A percentile compares a stretch with the other conserved stretches of the same genome.
Conservation (phyloP, 2,888 invertebrate genomes). For the Kryphioiulus occultus region DNA sequence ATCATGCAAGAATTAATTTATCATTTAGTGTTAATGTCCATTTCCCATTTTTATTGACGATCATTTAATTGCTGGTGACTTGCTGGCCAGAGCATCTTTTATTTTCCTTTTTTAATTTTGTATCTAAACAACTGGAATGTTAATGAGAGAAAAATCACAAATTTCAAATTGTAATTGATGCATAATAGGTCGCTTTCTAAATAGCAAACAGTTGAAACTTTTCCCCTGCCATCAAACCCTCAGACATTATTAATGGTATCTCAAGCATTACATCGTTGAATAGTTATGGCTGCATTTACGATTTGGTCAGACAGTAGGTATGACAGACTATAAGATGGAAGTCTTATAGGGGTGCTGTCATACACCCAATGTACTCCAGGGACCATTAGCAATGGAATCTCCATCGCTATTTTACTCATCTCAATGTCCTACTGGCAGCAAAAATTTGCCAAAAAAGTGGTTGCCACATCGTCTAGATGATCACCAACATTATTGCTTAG, state of each 20-base stretch:
- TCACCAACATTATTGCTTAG: too few species aligned
- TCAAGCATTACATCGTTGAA: background rate
- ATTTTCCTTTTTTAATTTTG: too few species aligned
- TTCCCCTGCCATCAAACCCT: background rate
- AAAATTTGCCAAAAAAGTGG: too few species aligned
- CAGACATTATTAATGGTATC: background rate
- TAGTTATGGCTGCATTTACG: background rate
- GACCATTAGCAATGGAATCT: background rate
- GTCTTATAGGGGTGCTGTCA: background rate
- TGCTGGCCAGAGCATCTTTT: background rate
- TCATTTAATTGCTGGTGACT: background rate
- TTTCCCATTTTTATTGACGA: background rate
- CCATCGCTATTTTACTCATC: too few species aligned
- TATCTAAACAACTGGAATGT: too few species aligned
- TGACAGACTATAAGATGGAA: background rate
- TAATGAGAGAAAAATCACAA: background rate
- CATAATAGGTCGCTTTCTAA: background rate
- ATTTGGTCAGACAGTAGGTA: background rate
- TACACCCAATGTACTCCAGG: background rate
- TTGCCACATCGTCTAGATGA: background rate
- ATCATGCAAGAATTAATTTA: constrained; percentile 13
- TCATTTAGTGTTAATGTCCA: background rate
- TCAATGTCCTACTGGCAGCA: too few species aligned
- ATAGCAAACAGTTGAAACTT: background rate
- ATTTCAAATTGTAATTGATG: background rate